Conservation (phyloP, 2,113 vertebrate species). For the Lepus americanus region DNA sequence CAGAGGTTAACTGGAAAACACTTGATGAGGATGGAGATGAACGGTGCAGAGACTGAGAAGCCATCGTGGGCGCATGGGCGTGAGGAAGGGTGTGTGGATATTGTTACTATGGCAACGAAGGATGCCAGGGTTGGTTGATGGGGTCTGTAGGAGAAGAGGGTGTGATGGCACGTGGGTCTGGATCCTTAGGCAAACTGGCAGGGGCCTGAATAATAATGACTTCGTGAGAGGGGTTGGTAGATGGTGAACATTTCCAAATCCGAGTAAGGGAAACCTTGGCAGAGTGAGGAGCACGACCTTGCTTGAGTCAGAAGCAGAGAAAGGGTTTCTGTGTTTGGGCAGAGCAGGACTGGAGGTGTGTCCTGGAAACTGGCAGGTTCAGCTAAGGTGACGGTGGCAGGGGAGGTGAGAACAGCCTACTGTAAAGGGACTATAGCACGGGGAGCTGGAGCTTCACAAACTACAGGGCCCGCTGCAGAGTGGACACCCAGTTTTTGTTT, state of each 20-base stretch:
- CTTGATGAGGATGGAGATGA: not conserved
- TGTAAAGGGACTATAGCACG: too few relatives aligned
- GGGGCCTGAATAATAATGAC: not conserved
- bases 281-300: not conserved
- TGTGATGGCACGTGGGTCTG: not conserved
- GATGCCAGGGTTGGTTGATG: not conserved
- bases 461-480: not conserved
- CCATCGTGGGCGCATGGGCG: not conserved
- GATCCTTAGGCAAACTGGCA: not conserved
- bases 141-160: not conserved
- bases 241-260: not conserved
- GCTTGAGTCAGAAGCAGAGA: not conserved
- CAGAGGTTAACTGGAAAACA: not conserved
- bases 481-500: not conserved
- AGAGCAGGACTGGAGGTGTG: not conserved
- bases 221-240: not conserved
- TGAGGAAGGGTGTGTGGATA: too few relatives aligned
- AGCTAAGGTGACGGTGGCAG: not conserved
- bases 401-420: not conserved
- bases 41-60: not conserved
- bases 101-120: not conserved
- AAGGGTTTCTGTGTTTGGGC: not conserved
- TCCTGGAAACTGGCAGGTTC: not conserved
- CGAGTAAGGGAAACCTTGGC: not conserved
- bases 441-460: not conserved